phyloP scores from a whole-genome alignment of 2,888 invertebrate species.

The Oscheius myriophilus region DNA sequence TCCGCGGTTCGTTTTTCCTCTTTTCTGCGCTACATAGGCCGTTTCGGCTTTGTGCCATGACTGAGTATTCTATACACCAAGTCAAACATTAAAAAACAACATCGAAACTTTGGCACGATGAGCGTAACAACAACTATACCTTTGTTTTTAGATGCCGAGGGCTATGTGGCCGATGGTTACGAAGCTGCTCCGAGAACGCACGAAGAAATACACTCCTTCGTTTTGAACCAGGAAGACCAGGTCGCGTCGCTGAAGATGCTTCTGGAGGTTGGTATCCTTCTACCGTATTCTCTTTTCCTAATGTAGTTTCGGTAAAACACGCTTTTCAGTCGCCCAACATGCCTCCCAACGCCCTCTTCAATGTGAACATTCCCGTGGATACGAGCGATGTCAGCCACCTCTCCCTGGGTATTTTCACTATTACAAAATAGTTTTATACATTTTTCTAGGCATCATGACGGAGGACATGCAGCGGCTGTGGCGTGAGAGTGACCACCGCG shows the following conservation, averaged over 20 bases:
- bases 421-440: not conserved
- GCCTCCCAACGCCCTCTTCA: slow-evolving; percentile 18
- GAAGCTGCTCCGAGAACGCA: not conserved
- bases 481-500: slow-evolving; percentile 14
- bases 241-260: slow-evolving; percentile 20
- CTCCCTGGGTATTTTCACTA: not conserved
- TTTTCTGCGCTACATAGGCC: not conserved
- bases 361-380: slow-evolving; percentile 13
- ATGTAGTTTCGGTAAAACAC: too few species aligned
- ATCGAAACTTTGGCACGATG: too few species aligned
- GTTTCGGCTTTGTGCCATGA: too few species aligned
- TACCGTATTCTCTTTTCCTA: not conserved
- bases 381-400: too few species aligned
- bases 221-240: slow-evolving; percentile 28
- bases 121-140: too few species aligned
- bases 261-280: slow-evolving; percentile 9
- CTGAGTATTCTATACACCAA: too few species aligned
- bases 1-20: slow-evolving; percentile 30
- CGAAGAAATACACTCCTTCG: slow-evolving; percentile 16
- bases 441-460: slow-evolving; percentile 31
- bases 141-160: slow-evolving; percentile 28
- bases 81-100: too few species aligned
- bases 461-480: slow-evolving; percentile 31
- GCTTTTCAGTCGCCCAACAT: slow-evolving; percentile 11
- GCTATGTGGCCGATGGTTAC: slow-evolving; percentile 35